These are phyloP conservation scores for Troides aeacus DNA, from an alignment of 2,888 invertebrate species.

Conservation along the genomic window DNA sequence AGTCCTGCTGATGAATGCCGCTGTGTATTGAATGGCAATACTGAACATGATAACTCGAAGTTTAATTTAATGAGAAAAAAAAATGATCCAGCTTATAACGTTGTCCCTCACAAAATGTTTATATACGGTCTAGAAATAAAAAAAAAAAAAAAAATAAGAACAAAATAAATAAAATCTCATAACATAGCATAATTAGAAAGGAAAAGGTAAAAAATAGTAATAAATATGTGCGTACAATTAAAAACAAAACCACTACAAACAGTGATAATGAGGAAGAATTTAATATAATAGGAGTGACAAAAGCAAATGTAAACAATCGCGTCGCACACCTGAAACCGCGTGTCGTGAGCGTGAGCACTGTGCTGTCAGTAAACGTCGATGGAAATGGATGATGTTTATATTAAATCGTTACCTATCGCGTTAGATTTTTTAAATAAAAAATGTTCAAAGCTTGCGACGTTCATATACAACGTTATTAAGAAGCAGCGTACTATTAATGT, in stretches of 20 bases:
- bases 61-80: background rate
- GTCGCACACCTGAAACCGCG: background rate
- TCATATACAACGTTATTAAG: too few relatives aligned
- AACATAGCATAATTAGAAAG: too few relatives aligned
- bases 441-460: background rate
- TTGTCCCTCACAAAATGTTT: background rate
- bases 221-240: too few relatives aligned
- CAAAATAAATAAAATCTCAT: background rate
- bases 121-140: background rate
- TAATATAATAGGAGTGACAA: background rate
- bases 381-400: background rate
- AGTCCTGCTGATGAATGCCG: too few relatives aligned
- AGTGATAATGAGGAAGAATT: background rate
- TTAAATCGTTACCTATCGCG: background rate
- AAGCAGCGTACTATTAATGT: too few relatives aligned
- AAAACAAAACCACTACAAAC: too few relatives aligned
- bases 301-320: slow-evolving; percentile 14
- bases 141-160: background rate
- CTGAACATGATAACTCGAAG: background rate
- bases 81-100: background rate
- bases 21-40: too few relatives aligned
- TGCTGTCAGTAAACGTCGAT: background rate
- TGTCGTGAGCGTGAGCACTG: background rate
- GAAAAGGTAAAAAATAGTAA: too few relatives aligned
- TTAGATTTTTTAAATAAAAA: background rate